Base-by-base conservation (phyloP, 1,140 invertebrate species). In the Melipona quadrifasciata region DNA sequence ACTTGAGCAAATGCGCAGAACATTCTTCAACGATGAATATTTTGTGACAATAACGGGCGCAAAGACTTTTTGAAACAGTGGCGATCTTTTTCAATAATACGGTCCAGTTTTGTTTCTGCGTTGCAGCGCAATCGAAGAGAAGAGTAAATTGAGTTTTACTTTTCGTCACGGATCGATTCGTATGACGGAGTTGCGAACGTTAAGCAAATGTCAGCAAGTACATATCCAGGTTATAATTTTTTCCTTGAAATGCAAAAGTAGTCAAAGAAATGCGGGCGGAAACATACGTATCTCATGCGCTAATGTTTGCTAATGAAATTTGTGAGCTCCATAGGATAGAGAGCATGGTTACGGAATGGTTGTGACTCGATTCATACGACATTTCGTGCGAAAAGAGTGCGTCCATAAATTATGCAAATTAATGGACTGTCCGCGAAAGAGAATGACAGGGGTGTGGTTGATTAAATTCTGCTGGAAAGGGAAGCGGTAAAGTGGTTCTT, bases 261-360 rank as follows among this genome's bases (percentile, higher is more conserved):
- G 11, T 1, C 31, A 31, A 75, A 58, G 47, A 67, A 82, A 24
- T 1, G 14, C 8, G 3, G 0, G 21, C 3, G 34, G 11, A 68
- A 31, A 77, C 64, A 11, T 17, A 70, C 21, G 31, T n/a, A 21
- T 53, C 55, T 47, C 31, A 3, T 17, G 31, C 24, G 83, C 31
- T 71, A 61, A 84, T 71, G 31, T 71, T 72, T 61, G 55, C 47
- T 84, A 84, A 84, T 79, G 34, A 57, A 77, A 77, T 72, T 79
- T 58, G 5, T 47, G 17, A 79, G 76, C 27, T 27, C 47, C 61
- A 16, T 39, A 11, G 67, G 58, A 19, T 27, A 47, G 65, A 34
- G 47, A 34, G 53, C 11, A 31, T 8, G 65, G 27, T 70, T 70
- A 53, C 55, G 39, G 53, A 24, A 31, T 34, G 27, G 14, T 19